Evolutionary conservation across 1,140 invertebrate species (phyloP).

Genomic region (Bombus confusus): DNA sequence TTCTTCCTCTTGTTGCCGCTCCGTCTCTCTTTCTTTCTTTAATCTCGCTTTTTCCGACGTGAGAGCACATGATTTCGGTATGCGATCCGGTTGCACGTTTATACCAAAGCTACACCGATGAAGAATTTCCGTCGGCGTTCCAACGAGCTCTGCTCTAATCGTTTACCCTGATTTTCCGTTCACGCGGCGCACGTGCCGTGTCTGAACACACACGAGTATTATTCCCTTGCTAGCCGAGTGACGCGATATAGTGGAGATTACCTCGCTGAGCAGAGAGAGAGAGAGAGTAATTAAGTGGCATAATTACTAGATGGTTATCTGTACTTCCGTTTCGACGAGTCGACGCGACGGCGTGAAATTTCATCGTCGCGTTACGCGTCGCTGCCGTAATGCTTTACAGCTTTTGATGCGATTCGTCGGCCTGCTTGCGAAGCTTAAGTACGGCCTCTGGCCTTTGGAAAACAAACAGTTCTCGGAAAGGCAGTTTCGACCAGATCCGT

Average conservation of each 20-base stretch:
- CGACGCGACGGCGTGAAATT: background rate
- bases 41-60: background rate
- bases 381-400: background rate
- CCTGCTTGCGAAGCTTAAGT: background rate
- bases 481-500: background rate
- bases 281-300: constrained; percentile 6
- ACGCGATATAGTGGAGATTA: constrained; percentile 3
- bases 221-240: background rate
- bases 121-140: constrained; percentile 16
- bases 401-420: background rate
- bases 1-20: background rate
- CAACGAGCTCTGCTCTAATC: background rate
- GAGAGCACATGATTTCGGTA: constrained; percentile 19
- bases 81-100: background rate
- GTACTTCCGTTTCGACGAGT: constrained; percentile 9
- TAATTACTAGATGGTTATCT: constrained; percentile 24
- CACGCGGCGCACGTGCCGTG: background rate
- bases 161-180: background rate
- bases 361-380: background rate
- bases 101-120: background rate
- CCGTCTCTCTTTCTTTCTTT: constrained; percentile 12
- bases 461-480: constrained; percentile 23
- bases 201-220: background rate
- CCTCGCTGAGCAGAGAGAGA: background rate
- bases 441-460: background rate